Percentiles rank a stretch among this genome's conserved stretches.
phyloP scores from a whole-genome alignment of 2,888 invertebrate genomes.

The Athrips mouffetella region DNA sequence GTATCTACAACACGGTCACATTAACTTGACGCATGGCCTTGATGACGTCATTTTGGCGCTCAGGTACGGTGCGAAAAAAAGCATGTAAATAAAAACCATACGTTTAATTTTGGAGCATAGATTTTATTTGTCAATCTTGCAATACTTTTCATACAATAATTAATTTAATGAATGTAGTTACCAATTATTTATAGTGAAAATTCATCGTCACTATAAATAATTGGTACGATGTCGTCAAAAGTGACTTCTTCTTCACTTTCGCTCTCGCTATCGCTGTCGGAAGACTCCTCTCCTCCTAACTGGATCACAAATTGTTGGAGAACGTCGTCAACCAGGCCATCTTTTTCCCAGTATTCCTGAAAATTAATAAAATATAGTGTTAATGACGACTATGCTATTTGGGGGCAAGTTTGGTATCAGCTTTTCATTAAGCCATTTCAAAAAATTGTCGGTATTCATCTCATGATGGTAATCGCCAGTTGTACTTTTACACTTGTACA shows the following conservation, averaged over 20 bases:
- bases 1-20: no score
- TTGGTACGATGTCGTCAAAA: not conserved
- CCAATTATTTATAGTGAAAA: not conserved
- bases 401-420: constrained; percentile 2
- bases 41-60: no score
- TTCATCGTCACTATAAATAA: not conserved
- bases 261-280: not conserved
- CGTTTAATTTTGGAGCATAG: not conserved
- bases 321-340: not conserved
- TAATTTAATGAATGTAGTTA: not conserved
- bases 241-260: not conserved
- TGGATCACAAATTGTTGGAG: not conserved
- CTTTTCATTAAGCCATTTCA: constrained; percentile 4
- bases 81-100: not conserved
- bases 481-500: not conserved
- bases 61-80: not conserved
- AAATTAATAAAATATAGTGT: not conserved
- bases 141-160: not conserved
- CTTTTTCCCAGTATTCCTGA: not conserved
- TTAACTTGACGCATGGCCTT: no score
- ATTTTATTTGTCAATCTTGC: not conserved
- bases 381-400: not conserved
- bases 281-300: not conserved
- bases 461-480: constrained; percentile 5
- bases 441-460: constrained; percentile 1